Evolutionary conservation across 2,113 vertebrate genomes (phyloP).

Genomic region (Cyanoderma ruficeps): DNA sequence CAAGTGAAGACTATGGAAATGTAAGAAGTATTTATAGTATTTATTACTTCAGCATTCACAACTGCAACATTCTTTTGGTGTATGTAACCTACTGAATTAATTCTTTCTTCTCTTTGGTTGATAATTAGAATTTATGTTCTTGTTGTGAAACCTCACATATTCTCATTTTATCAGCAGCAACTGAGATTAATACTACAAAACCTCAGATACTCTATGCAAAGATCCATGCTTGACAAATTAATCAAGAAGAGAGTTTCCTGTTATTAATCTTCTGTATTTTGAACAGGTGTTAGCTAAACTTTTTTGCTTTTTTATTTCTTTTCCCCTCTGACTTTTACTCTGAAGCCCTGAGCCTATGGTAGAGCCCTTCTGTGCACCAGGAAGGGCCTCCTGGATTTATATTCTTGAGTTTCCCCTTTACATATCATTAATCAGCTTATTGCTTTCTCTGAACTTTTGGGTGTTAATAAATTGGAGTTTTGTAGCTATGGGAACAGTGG

Average conservation of each 20-base stretch:
- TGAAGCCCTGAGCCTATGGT: background rate
- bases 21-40: constrained; percentile 28
- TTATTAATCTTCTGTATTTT: background rate
- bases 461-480: background rate
- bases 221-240: constrained; percentile 3
- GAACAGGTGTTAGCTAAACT: background rate
- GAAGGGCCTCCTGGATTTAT: background rate
- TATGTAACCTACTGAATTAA: background rate
- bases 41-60: constrained; percentile 1
- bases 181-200: constrained; percentile 2
- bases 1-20: background rate
- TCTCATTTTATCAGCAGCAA: constrained; percentile 6
- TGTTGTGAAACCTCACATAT: background rate
- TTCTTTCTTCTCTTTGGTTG: constrained; percentile 7
- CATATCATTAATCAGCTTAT: background rate
- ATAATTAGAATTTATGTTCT: constrained; percentile 44
- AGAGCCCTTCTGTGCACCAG: background rate
- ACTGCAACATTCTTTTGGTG: background rate
- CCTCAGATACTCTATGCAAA: background rate
- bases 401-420: background rate
- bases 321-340: background rate
- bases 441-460: background rate
- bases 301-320: background rate
- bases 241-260: background rate
- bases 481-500: background rate